Evolutionary conservation across 2,797 vertebrate genomes (phyloP), one percentile per base, ranked within the genome.

Genomic region (Acrossocheilus fasciatus): DNA sequence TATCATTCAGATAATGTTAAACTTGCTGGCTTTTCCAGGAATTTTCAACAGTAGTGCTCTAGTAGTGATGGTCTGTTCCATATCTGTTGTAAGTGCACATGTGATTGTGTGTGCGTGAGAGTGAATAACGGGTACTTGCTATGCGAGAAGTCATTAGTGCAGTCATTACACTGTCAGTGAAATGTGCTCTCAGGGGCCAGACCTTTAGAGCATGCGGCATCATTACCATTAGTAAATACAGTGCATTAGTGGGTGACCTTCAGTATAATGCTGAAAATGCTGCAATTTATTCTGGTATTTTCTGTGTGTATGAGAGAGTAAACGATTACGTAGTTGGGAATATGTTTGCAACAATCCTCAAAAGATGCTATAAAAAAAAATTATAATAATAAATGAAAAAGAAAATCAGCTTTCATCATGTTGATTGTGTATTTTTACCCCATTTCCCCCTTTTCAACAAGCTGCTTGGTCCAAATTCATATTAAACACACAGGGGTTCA

Each of bases 191-290:
- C 84, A 86, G 70, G 59, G 79, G 70, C 69, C 85, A 86, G 85
- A 82, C 79, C 85, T 86, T 86, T 81, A 68, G 45, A 81, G 69
- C 79, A 75, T 4, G 85, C 17, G 26, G 43, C 70, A 86, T 86
- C 70, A 86, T 86, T 75, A 86, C 85, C 85, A 86, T 86, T 86
- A 86, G 85, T 86, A 86, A 86, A 86, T 82, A 82, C 85, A 86
- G 79, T 86, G 79, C 69, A 86, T 86, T 86, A 86, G 79, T 66
- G 69, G 70, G 57, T 75, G 85, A 76, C 85, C 78, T 82, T 75
- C 70, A 68, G 78, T 75, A 81, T 52, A 82, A 81, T 86, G 47
- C 79, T 54, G 34, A 82, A 86, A 82, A 73, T 52, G 85, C 85
- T 54, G 69, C 78, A 86, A 81, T 81, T 75, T 75, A 68, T 81